Percentiles rank a stretch among this genome's conserved stretches.
Evolutionary conservation across 37 sponge, comb jelly and placozoan genomes (phyloP).

Genomic region (Amphimedon queenslandica): DNA sequence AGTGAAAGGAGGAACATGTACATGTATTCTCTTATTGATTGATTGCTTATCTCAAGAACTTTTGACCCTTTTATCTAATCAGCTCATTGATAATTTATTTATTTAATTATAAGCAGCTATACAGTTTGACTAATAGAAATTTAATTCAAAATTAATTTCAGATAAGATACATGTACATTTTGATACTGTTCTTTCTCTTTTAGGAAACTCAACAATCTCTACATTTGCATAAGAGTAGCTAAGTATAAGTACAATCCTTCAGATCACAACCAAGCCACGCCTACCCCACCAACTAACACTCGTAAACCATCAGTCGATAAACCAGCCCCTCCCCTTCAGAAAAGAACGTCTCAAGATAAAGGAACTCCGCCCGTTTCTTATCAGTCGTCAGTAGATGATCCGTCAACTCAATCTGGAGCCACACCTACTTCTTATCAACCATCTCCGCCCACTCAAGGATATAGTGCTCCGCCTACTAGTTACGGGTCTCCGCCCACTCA

Average conservation of each 20-base stretch:
- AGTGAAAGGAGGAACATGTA: too few relatives aligned
- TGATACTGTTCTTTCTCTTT: too few relatives aligned
- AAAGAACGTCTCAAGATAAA: background rate
- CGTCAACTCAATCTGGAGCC: background rate
- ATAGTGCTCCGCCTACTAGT: background rate
- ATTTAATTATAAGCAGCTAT: too few relatives aligned
- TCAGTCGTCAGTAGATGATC: background rate
- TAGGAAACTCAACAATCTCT: constrained; percentile 23
- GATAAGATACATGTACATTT: too few relatives aligned
- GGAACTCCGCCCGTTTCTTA: background rate
- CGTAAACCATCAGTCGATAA: too few relatives aligned
- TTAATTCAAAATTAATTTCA: too few relatives aligned
- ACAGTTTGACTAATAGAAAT: too few relatives aligned
- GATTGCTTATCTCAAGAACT: too few relatives aligned
- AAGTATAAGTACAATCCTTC: constrained; percentile 19
- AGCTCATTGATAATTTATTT: too few relatives aligned
- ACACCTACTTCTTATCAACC: background rate
- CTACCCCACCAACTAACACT: background rate
- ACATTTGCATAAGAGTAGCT: constrained; percentile 35
- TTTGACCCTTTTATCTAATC: too few relatives aligned
- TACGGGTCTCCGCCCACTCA: background rate
- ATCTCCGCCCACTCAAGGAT: background rate
- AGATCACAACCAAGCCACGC: background rate
- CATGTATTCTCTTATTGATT: too few relatives aligned
- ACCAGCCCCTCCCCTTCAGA: background rate